Conservation (phyloP, 2,113 vertebrate genomes). For the Platichthys stellatus region DNA sequence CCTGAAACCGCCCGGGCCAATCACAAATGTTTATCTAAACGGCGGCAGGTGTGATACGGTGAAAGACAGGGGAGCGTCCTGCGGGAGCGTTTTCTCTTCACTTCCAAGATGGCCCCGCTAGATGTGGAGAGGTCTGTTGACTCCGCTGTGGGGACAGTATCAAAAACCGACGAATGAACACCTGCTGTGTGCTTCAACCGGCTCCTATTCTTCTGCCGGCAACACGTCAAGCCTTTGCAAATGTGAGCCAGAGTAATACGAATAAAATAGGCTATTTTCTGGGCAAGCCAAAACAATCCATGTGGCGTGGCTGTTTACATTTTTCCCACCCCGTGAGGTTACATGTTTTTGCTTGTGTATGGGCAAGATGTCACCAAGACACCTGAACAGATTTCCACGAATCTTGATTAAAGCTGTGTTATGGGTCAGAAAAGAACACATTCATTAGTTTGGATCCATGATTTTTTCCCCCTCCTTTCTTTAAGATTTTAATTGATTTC, state of each 20-base stretch:
- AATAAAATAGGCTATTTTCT: too few species aligned
- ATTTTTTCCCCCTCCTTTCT: background rate
- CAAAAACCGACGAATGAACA: background rate
- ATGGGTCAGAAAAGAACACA: too few species aligned
- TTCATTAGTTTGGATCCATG: background rate
- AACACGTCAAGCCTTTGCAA: too few species aligned
- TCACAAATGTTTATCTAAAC: background rate
- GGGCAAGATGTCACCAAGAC: too few species aligned
- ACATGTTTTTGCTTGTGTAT: too few species aligned
- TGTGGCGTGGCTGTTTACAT: too few species aligned
- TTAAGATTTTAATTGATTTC: background rate
- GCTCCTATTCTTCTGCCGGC: too few species aligned
- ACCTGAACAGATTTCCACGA: background rate
- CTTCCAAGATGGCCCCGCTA: background rate
- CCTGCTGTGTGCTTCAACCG: too few species aligned
- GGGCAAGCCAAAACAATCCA: too few species aligned
- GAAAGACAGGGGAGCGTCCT: background rate
- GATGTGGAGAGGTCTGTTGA: background rate
- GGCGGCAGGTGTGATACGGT: background rate
- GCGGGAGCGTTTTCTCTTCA: background rate
- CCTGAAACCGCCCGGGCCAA: background rate
- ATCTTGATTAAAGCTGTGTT: background rate
- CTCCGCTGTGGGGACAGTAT: background rate
- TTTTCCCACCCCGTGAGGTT: too few species aligned
- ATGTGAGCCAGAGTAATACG: too few species aligned